phyloP scores from a whole-genome alignment of 2,888 invertebrate genomes.

The Calameuta pallipes region DNA sequence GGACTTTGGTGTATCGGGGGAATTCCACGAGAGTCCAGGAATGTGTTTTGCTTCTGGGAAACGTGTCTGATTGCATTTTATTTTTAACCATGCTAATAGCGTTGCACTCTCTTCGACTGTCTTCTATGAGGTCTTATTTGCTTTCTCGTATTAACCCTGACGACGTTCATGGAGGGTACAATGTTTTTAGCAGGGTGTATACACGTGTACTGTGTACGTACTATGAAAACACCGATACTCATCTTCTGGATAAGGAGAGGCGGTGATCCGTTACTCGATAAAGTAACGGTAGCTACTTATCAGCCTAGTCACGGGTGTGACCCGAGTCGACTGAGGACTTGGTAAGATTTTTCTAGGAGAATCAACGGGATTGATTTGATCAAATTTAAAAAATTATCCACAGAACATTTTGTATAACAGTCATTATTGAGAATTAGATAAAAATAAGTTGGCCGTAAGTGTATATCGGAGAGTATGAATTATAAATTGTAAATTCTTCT shows the following conservation, averaged over 20 bases:
- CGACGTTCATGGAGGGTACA: neutral
- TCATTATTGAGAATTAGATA: neutral
- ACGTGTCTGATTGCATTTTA: neutral
- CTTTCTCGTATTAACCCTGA: neutral
- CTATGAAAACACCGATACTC: neutral
- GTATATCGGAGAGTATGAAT: neutral
- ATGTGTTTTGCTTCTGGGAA: neutral
- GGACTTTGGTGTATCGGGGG: neutral
- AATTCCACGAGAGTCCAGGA: neutral
- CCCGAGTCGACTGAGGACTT: neutral
- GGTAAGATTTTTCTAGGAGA: neutral
- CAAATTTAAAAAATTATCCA: neutral
- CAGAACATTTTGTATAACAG: neutral
- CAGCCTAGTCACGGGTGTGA: neutral
- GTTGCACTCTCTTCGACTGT: neutral
- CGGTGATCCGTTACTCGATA: neutral
- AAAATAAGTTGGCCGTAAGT: neutral
- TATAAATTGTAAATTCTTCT: too few species aligned
- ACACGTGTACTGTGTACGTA: neutral
- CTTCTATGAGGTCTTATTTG: neutral
- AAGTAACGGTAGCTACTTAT: neutral
- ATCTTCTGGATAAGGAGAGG: neutral
- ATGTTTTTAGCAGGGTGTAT: neutral
- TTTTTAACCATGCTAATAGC: neutral
- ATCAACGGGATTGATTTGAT: neutral